Base-by-base conservation (phyloP, 2,888 invertebrate species). In the Clistopyga incitator region DNA sequence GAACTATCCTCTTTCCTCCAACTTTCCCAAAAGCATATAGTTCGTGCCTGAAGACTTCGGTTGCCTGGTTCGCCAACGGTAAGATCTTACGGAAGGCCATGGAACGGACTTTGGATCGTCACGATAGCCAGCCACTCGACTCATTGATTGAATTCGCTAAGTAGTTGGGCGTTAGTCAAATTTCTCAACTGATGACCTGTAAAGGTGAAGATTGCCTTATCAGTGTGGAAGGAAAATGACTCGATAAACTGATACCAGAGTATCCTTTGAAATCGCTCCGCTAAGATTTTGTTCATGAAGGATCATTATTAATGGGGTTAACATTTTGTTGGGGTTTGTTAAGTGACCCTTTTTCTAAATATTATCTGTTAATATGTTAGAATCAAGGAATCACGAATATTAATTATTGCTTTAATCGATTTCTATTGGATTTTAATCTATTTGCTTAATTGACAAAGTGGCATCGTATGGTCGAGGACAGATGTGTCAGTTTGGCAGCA, bases 361-460 rank as follows among this genome's bases (percentile, higher is more conserved):
- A n/a, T n/a, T n/a, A n/a, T n/a, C n/a, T n/a, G n/a, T n/a, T n/a
- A n/a, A n/a, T n/a, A 29, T 59, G n/a, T 25, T 1, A 59, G 29
- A 29, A 29, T 6, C 11, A 25, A 29, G 29, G 13, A 29, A 15
- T 3, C 56, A 56, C 29, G 6, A 59, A 59, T 29, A 10, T 59
- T 29, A 15, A 59, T 29, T 29, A 59, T 59, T 10, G 0, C 25
- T 59, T 42, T 42, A 45, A 47, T 76, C 67, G 71, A 76, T 79
- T 77, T 74, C 68, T 56, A 71, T 56, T 71, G 78, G 71, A 78
- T 86, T 88, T 79, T 61, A 74, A 82, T 76, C 78, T 80, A 88
- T 89, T 87, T 85, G 74, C 82, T 85, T 88, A 88, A 89, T 90
- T 88, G 88, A 87, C 84, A 86, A 80, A 86, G 84, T 74, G 6